A percentile compares a stretch with the other conserved stretches of the same genome.
Conservation (phyloP, 2,888 invertebrate species). For the Hyppa rectilinea region DNA sequence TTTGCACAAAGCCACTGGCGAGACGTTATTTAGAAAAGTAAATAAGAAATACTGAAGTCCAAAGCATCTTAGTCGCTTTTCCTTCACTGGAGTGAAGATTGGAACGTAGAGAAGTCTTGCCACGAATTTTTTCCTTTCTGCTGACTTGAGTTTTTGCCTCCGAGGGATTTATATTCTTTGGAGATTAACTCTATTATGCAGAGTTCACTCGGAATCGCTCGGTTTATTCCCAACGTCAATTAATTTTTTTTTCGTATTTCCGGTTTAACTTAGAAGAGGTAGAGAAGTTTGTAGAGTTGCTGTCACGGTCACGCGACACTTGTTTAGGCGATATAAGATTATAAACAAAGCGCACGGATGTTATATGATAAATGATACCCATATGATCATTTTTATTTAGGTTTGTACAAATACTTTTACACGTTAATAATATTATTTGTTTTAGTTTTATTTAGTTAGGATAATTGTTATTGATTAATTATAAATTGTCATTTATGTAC, state of each 20-base stretch:
- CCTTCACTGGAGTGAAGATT: conserved; percentile 48
- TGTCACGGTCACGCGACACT: conserved; percentile 24
- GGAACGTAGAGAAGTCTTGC: conserved; percentile 36
- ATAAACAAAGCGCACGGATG: conserved; percentile 8
- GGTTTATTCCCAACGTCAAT: conserved; percentile 32
- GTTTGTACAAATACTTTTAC: too few species aligned
- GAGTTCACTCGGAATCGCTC: conserved; percentile 15
- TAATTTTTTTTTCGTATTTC: conserved; percentile 24
- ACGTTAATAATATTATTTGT: too few species aligned
- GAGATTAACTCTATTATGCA: conserved; percentile 53
- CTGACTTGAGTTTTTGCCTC: conserved; percentile 28
- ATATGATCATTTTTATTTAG: too few species aligned
- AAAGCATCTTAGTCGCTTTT: conserved; percentile 55
- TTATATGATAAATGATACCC: too few species aligned
- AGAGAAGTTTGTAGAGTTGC: conserved; percentile 13
- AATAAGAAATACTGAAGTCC: conserved; percentile 67
- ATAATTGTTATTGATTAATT: too few species aligned
- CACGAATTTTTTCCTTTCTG: conserved; percentile 39
- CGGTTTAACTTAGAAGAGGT: conserved; percentile 2
- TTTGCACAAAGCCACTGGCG: conserved; percentile 53
- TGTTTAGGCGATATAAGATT: conserved; percentile 28
- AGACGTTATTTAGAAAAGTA: conserved; percentile 64
- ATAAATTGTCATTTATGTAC: not conserved
- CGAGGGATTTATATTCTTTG: conserved; percentile 46
- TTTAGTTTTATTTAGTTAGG: not conserved